Evolutionary conservation across 2,797 vertebrate species (phyloP), one percentile per base, ranked within the genome.

Genomic region (Loris lydekkerianus): DNA sequence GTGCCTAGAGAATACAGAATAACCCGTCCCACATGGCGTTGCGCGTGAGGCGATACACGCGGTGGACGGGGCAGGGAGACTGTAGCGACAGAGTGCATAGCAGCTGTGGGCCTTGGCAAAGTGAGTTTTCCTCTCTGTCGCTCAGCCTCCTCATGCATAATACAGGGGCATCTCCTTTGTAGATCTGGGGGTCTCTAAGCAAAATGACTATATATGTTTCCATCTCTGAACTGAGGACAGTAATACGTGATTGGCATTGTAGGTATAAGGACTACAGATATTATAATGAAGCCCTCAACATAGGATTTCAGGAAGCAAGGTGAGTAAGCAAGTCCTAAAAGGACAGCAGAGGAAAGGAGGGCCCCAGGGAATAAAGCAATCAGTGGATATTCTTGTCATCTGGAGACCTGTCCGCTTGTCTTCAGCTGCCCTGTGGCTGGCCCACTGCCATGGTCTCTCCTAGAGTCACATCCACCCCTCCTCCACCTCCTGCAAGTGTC

Each of bases 381-480:
- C 27, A 0, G 2, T 20, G 2, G 37, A 11, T 56, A 14, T 40
- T 69, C 17, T 37, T 15, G 3, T n/a, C 4, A 0, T 29, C 58
- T 69, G 25, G 49, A 88, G 80, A 3, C 3, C 84, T 10, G 0
- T 49, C 82, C 20, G 0, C 43, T 25, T 84, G 31, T 67, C 75
- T 86, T 65, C 31, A 14, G 75, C 43, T 56, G 10, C 67, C 31
- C 43, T 10, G 11, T 25, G 6, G 14, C n/a, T n/a, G 1, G 20
- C 23, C 78, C 10, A 0, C 23, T 37, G 25, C 72, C 7, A 0
- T 3, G 73, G 83, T 37, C 34, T 65, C 56, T 31, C 67, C 70
- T 27, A 43, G 17, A 53, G 23, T n/a, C 37, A 0, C 31, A 29
- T 1, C 29, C 13, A 1, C 10, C 37, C 73, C 46, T 31, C 20